Base-by-base conservation (phyloP, 2,113 vertebrate species). In the Pholis gunnellus region DNA sequence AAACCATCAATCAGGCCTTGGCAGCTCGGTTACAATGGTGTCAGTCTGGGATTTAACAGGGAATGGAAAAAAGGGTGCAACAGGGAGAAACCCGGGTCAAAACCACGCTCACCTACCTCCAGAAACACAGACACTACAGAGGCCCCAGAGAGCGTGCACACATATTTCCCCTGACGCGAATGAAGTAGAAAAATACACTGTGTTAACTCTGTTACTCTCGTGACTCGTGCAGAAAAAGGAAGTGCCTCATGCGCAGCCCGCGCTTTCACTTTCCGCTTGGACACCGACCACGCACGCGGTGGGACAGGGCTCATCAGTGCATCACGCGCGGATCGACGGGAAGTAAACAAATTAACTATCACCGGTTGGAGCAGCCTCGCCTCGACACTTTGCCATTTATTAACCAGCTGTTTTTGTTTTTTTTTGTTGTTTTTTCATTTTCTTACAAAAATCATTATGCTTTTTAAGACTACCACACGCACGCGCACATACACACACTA, bases 381-480 rank as follows among this genome's bases (percentile, higher is more conserved):
- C 86, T 80, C 72, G 72, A 82, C 77, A 72, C 79, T 71, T 78
- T 72, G 57, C 64, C 71, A n/a, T 93, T 86, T 92, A 82, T 86
- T 89, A 56, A 87, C 80, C 77, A 83, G 85, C 79, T 90, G 66
- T 93, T 94, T 93, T 83, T 88, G 48, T 82, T 79, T 90, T 27
- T 10, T 59, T 27, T 15, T 14, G 10, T 13, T 11, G 18, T n/a
- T 91, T 92, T 90, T 59, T 78, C 61, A 56, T 91, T 94, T 94
- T 93, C 80, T 91, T 91, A 92, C 93, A 95, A 95, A 94, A 92
- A 88, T 90, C 79, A 83, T 90, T 85, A 85, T 80, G 78, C 81
- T 89, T 88, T 89, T 86, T 79, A 86, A 90, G 93, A 95, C 94
- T 95, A 95, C 92, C 94, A 95, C 89, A 93, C 22, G 20, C 17